A percentile compares a stretch with the other conserved stretches of the same genome.
Evolutionary conservation across 2,888 invertebrate species (phyloP).

Genomic region (Eugnorisma glareosa): DNA sequence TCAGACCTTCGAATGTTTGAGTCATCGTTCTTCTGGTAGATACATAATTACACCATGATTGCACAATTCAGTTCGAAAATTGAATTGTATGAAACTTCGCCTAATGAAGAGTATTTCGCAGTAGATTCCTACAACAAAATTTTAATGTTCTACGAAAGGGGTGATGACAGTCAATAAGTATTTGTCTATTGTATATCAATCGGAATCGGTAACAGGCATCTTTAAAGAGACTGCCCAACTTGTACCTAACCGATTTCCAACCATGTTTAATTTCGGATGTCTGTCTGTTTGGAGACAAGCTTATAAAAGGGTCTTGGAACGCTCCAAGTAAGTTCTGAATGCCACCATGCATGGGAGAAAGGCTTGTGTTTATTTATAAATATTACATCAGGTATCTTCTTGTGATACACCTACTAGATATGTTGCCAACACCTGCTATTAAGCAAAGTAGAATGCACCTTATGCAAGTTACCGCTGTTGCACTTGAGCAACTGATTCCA

Average conservation of each 20-base stretch:
- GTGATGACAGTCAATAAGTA: background rate
- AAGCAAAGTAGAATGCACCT: constrained; percentile 18
- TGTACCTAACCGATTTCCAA: too few species aligned
- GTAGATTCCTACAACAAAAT: too few species aligned
- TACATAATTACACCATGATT: background rate
- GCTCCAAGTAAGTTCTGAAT: background rate
- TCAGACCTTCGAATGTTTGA: background rate
- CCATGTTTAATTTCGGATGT: background rate
- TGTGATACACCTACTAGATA: background rate
- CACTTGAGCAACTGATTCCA: constrained; percentile 19
- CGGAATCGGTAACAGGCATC: background rate
- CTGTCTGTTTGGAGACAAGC: background rate
- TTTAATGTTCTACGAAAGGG: background rate
- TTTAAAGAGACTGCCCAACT: background rate
- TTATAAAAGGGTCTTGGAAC: background rate
- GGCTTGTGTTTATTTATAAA: background rate
- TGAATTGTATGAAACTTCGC: background rate
- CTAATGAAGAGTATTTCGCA: background rate
- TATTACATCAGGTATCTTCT: background rate
- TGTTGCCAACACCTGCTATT: constrained; percentile 24
- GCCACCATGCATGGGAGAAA: background rate
- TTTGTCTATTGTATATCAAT: background rate
- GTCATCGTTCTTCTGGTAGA: background rate
- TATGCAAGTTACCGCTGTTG: constrained; percentile 22
- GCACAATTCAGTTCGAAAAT: background rate